Evolutionary conservation across 2,888 invertebrate species (phyloP).

Genomic region (Papilio demoleus): DNA sequence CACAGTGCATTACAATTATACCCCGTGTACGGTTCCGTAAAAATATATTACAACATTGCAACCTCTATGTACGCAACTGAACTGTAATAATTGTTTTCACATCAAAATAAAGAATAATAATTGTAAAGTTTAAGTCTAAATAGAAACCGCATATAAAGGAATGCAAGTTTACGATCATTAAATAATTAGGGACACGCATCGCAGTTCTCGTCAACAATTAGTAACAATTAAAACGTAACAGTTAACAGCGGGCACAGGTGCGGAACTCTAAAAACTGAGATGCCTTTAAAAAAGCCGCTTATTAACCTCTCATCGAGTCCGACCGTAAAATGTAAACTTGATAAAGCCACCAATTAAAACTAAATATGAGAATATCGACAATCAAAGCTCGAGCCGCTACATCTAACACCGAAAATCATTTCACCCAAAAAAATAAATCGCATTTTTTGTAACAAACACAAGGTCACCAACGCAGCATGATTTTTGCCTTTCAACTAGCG

Average conservation of each 20-base stretch:
- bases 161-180: neutral
- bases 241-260: constrained; percentile 39
- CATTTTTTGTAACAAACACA: constrained; percentile 74
- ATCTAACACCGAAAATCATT: constrained; percentile 80
- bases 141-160: neutral
- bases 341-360: constrained; percentile 84
- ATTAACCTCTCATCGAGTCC: constrained; percentile 83
- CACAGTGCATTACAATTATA: constrained; percentile 79
- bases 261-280: constrained; percentile 78
- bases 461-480: constrained; percentile 80
- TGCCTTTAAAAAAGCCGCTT: constrained; percentile 83
- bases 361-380: constrained; percentile 83
- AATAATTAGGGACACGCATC: neutral
- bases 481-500: constrained; percentile 77
- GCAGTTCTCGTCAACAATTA: constrained; percentile 8
- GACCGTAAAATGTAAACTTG: constrained; percentile 84
- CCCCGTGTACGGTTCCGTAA: constrained; percentile 78
- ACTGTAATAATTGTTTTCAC: constrained; percentile 35
- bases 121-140: neutral
- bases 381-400: constrained; percentile 82
- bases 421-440: constrained; percentile 76
- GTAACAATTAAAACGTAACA: constrained; percentile 28
- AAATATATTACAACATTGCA: constrained; percentile 64
- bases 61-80: neutral
- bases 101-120: neutral